These are phyloP conservation scores for Agelas oroides DNA, from an alignment of 37 sponge, comb jelly and placozoan genomes.

Conservation along the genomic window DNA sequence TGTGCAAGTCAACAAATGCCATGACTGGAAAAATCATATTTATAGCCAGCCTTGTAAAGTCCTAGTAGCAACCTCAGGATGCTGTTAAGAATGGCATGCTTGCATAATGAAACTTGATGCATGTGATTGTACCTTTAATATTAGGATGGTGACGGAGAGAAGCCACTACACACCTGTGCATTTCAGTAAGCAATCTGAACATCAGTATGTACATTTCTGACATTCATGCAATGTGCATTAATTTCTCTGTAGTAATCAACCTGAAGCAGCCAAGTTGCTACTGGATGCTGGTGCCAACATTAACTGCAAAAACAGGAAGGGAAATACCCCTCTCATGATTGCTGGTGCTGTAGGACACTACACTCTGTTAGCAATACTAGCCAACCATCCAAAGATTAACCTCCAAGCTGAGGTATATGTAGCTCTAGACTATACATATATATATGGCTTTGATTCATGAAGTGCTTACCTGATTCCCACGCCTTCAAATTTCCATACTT, in stretches of 20 bases:
- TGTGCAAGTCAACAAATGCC: too few species aligned
- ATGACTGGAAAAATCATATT: too few species aligned
- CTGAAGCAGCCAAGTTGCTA: conserved; percentile 53
- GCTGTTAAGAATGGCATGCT: too few species aligned
- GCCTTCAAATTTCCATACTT: background rate
- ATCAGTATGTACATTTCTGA: background rate
- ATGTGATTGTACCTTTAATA: too few species aligned
- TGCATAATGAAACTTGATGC: too few species aligned
- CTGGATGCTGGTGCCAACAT: conserved; percentile 53
- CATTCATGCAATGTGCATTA: too few species aligned
- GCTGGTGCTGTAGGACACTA: conserved; percentile 34
- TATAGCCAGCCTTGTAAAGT: too few species aligned
- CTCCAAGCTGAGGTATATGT: conserved; percentile 23
- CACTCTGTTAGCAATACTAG: conserved; percentile 5
- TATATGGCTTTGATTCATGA: background rate
- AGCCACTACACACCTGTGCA: conserved; percentile 43
- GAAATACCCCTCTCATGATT: conserved; percentile 45
- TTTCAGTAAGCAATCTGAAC: conserved; percentile 8
- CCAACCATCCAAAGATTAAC: background rate
- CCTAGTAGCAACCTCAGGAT: too few species aligned
- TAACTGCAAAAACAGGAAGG: conserved; percentile 55
- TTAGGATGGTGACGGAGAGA: conserved; percentile 37
- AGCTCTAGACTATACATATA: background rate
- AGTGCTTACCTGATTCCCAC: background rate
- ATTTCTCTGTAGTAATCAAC: conserved; percentile 13